Conservation (phyloP, 2,888 invertebrate species). For the Melanostoma mellinum region DNA sequence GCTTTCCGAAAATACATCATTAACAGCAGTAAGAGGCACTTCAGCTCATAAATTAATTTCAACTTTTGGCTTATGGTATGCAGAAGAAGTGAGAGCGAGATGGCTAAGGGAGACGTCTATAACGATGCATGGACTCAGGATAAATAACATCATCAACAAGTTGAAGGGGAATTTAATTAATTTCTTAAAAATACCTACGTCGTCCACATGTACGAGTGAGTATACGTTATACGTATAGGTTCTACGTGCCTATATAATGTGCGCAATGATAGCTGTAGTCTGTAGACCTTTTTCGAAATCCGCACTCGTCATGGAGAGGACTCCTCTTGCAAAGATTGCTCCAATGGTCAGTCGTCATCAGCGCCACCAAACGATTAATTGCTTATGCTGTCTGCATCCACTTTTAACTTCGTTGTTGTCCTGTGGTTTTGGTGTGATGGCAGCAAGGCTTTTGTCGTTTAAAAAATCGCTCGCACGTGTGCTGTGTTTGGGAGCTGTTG, state of each 20-base stretch:
- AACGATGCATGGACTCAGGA: not conserved
- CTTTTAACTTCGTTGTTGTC: slow-evolving; percentile 36
- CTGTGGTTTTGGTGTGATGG: not conserved
- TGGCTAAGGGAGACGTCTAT: not conserved
- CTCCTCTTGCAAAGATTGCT: slow-evolving; percentile 7
- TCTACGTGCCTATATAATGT: no score
- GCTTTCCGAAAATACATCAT: slow-evolving; percentile 10
- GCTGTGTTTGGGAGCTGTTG: slow-evolving; percentile 8
- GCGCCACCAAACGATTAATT: slow-evolving; percentile 37
- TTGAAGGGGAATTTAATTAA: slow-evolving; percentile 60
- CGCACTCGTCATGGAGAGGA: not conserved
- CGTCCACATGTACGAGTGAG: not conserved
- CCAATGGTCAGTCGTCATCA: slow-evolving; percentile 11
- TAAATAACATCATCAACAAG: slow-evolving; percentile 55
- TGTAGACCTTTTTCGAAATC: no score
- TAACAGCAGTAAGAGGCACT: slow-evolving; percentile 22
- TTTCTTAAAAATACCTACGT: slow-evolving; percentile 45
- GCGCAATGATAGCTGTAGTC: no score
- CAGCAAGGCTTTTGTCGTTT: not conserved
- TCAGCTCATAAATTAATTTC: slow-evolving; percentile 40
- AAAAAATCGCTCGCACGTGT: slow-evolving; percentile 17
- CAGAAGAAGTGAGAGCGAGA: not conserved
- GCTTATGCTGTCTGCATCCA: slow-evolving; percentile 36
- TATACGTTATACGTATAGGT: no score
- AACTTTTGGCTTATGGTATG: slow-evolving; percentile 1